Percentiles rank a stretch among this genome's conserved stretches.
These are phyloP conservation scores for Philopotamus ludificatus DNA, from an alignment of 1,140 invertebrate genomes.

Conservation along the genomic window DNA sequence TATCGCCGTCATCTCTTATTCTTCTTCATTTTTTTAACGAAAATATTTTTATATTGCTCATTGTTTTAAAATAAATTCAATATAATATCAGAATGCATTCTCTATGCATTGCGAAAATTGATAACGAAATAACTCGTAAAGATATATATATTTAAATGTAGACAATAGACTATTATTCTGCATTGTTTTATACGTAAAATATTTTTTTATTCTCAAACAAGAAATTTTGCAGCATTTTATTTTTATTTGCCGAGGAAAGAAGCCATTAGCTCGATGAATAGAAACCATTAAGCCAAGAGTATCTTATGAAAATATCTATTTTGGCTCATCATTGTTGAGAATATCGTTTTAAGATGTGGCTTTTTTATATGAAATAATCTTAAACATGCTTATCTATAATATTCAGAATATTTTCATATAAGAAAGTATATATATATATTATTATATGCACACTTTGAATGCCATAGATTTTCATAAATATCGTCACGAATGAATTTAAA, in stretches of 20 bases:
- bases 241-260: not conserved
- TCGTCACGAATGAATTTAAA: not conserved
- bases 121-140: too few relatives aligned
- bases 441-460: too few relatives aligned
- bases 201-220: slow-evolving; percentile 1
- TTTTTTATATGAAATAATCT: not conserved
- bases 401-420: too few relatives aligned
- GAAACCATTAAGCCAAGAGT: not conserved
- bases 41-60: not conserved
- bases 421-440: too few relatives aligned
- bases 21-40: not conserved
- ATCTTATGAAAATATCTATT: not conserved
- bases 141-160: not conserved
- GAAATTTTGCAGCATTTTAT: not conserved
- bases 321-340: not conserved
- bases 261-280: not conserved
- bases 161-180: slow-evolving; percentile 1
- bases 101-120: not conserved
- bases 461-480: not conserved
- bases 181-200: not conserved
- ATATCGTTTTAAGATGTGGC: not conserved
- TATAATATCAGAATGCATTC: not conserved
- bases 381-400: not conserved
- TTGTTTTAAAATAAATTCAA: not conserved
- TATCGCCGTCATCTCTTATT: not conserved